Base-by-base conservation (phyloP, 2,888 invertebrate genomes). In the Acrocyrtus sp. region DNA sequence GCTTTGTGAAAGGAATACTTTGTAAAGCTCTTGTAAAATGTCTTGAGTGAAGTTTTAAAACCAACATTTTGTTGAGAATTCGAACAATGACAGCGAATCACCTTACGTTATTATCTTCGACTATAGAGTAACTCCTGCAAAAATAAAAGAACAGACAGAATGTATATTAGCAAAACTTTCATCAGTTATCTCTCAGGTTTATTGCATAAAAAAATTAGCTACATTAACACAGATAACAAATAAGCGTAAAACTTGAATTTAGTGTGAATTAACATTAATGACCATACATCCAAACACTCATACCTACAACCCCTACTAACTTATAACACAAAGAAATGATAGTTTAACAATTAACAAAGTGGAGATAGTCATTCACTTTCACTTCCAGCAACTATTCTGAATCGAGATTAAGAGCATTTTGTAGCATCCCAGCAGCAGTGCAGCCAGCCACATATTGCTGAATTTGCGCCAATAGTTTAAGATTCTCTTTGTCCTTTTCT, bases 401-500 rank as follows among this genome's bases (percentile, higher is more conserved):
- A n/a, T n/a, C n/a, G n/a, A n/a, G n/a, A n/a, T n/a, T n/a, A n/a
- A n/a, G n/a, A n/a, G n/a, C n/a, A n/a, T 66, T 50, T 19, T 48
- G 6, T 12, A 60, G 24, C 17, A 60, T 29, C 22, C 51, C 60
- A 3, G 12, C 22, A n/a, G 60, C 45, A 2, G 68, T 53, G 39
- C 39, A 51, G 19, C 29, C 43, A 12, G 60, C 53, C n/a, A 72
- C 22, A 39, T 17, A 72, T 4, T 24, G 41, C 47, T 72, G 70
- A 41, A 51, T 74, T 17, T 65, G 73, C 39, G 10, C 29, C 17
- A 74, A 68, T 17, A 79, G 56, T 48, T 56, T 51, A 8, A 54
- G 61, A 21, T 72, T 77, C 47, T 79, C 78, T 0, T 26, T 3
- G 58, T 77, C 76, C 3, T 61, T 43, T 41, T 80, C 80, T 3